phyloP scores from a whole-genome alignment of 2,888 invertebrate genomes.

The Amaurobius ferox region DNA sequence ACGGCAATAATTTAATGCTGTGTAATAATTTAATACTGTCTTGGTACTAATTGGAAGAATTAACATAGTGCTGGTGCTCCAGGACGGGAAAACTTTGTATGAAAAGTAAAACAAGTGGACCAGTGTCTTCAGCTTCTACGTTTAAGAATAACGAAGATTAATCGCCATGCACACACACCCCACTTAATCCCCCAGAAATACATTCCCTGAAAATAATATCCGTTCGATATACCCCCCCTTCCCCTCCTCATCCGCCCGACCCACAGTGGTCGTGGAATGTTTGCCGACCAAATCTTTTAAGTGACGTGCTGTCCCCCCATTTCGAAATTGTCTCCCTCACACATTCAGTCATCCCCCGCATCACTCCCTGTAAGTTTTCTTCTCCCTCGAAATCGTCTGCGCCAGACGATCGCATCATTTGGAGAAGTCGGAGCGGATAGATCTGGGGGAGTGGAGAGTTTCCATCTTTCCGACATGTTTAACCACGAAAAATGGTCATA shows the following conservation, averaged over 20 bases:
- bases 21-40: no score
- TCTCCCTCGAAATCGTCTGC: background rate
- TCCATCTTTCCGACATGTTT: slow-evolving; percentile 25
- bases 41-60: no score
- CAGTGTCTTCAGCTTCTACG: background rate
- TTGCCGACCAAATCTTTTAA: slow-evolving; percentile 54
- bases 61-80: no score
- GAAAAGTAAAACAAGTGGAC: no score
- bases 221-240: background rate
- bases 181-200: background rate
- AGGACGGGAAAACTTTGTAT: no score
- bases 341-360: slow-evolving; percentile 26
- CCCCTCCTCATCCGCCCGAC: background rate
- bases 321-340: slow-evolving; percentile 62
- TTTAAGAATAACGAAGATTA: background rate
- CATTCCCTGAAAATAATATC: background rate
- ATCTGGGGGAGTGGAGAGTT: background rate
- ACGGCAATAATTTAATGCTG: no score
- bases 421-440: background rate
- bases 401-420: background rate
- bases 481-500: slow-evolving; percentile 18
- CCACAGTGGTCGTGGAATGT: slow-evolving; percentile 43
- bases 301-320: slow-evolving; percentile 51
- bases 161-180: background rate
- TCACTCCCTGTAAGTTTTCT: background rate